Evolutionary conservation across 30 jellyfish, hydroid and myxozoan species (phyloP), one percentile per base, ranked within the genome.

Genomic region (Hydractinia echinata): DNA sequence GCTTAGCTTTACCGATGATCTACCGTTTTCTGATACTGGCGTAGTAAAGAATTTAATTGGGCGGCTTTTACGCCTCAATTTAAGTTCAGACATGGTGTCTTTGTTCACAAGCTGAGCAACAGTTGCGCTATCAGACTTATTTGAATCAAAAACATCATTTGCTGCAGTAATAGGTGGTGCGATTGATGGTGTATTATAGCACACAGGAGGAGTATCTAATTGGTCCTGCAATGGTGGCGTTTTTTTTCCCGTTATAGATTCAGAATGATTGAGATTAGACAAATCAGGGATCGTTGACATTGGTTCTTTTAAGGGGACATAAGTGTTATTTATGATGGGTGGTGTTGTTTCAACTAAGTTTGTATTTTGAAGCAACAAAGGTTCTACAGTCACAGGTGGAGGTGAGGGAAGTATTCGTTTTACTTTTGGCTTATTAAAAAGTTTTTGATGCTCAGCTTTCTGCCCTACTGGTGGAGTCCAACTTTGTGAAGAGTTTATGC

Each of bases 331-430:
- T 30, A 30, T 30, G 44, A 30, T 2, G 1, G 44, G 44, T 30
- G 44, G 44, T 30, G 44, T 30, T 30, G 44, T 30, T 30, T 30
- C 44, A 30, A 30, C 44, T 30, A 30, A 30, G 44, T 30, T 2
- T 30, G 44, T 30, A 30, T 30, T 30, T 30, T 30, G 44, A 30
- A 30, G 44, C 44, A 30, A 30, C 44, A 30, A 30, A 30, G 44
- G 44, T 30, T 30, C 44, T 30, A 30, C 44, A 30, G 44, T 30
- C 44, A 30, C 44, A 30, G 44, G 44, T 7, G 74, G 74, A 6
- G 74, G 83, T 30, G 83, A 49, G 51, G 83, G 83, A 54, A 74
- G 66, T 48, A 74, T 10, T 49, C 83, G 10, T 74, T 49, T 74
- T 0, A 18, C 44, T 74, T 55, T 74, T 66, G 76, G 48, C 30